Base-by-base conservation (phyloP, 1,140 invertebrate genomes). In the Drosophila orosa region DNA sequence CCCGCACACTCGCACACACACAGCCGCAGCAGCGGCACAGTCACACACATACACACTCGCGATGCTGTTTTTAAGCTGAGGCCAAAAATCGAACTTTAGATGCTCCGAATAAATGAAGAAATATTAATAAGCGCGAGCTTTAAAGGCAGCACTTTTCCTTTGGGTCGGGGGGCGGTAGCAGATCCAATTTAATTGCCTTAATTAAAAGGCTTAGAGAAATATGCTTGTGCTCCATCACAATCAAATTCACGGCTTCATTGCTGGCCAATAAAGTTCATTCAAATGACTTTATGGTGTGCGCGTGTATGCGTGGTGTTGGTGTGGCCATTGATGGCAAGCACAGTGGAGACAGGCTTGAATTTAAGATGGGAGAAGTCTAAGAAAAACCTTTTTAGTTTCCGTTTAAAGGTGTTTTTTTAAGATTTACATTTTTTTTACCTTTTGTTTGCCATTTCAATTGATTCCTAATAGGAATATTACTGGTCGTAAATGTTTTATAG, bases 201-300 rank as follows among this genome's bases (percentile, higher is more conserved):
- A 77, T 76, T 75, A 76, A 76, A 59, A 76, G 55, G 40, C 47
- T 54, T 66, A 37, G 31, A 57, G 52, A 45, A 45, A 55, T 54
- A 65, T 35, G 33, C 33, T 22, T 59, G 48, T 29, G 33, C 24
- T 56, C 61, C 37, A 56, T 27, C 55, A 66, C 69, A 74, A 74
- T 74, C 31, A 39, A 74, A 74, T 74, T 65, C 59, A 75, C 37
- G 60, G 47, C 47, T 22, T 54, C 55, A 27, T 25, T 42, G 54
- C 55, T 76, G 40, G 62, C 56, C 74, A 76, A 76, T 61, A 76
- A 68, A 68, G 74, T 60, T 76, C 35, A 76, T 55, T 76, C 44
- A 76, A 60, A 77, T 76, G 74, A 68, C 65, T 73, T 69, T 73
- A 69, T 73, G 68, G 55, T 48, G 63, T 19, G 44, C 65, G 37